Evolutionary conservation across 2,113 vertebrate genomes (phyloP).

Genomic region (Aegotheles bennettii): DNA sequence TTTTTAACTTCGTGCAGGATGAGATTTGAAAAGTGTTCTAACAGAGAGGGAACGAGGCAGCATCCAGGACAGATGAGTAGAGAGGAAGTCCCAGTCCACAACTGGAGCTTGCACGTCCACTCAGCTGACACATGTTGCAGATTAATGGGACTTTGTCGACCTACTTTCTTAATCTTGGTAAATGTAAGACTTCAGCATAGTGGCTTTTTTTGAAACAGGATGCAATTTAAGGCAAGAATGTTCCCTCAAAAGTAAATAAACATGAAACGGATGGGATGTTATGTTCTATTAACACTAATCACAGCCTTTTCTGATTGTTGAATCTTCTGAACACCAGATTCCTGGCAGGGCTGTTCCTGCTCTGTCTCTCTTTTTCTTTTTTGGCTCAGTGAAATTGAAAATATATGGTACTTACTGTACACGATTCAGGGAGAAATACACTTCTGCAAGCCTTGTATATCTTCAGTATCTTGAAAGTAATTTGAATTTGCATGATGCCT

Average conservation of each 20-base stretch:
- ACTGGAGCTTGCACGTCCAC: neutral
- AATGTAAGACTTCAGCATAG: neutral
- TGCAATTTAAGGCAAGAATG: conserved; percentile 48
- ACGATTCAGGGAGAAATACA: neutral
- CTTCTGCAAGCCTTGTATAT: neutral
- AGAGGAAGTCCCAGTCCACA: neutral
- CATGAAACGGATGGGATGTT: conserved; percentile 29
- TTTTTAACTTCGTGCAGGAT: neutral
- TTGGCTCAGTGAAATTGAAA: neutral
- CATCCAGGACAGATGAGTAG: neutral
- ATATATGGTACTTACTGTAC: neutral
- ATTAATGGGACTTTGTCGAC: neutral
- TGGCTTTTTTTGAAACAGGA: neutral
- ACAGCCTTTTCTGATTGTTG: neutral
- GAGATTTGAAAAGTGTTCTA: neutral
- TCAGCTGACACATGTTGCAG: neutral
- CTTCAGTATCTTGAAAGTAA: neutral
- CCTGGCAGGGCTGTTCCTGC: neutral
- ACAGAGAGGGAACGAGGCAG: neutral
- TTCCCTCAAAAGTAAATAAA: conserved; percentile 55
- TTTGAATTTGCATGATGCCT: neutral
- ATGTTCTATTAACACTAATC: conserved; percentile 38
- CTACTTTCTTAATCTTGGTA: neutral
- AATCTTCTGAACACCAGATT: neutral
- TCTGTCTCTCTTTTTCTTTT: neutral